Percentiles rank a stretch among this genome's conserved stretches.
These are phyloP conservation scores for Parasteatoda tepidariorum DNA, from an alignment of 1,140 invertebrate species.

Conservation along the genomic window DNA sequence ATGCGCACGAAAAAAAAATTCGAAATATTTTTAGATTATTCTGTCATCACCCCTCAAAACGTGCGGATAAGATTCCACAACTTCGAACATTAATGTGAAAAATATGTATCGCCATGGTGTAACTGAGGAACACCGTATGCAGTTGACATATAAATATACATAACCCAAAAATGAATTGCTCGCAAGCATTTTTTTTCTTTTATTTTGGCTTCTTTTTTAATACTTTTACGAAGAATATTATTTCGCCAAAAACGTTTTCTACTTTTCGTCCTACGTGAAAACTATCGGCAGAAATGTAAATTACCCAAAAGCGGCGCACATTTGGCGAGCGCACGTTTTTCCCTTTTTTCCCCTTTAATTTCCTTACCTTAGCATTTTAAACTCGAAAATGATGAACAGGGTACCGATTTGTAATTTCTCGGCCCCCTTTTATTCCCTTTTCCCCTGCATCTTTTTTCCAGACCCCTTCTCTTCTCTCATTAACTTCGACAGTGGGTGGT, in stretches of 20 bases:
- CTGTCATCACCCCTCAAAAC: not conserved
- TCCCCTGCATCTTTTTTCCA: not conserved
- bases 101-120: not conserved
- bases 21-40: not conserved
- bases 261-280: not conserved
- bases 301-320: conserved; percentile 17
- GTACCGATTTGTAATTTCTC: conserved; percentile 35
- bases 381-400: conserved; percentile 54
- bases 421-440: not conserved
- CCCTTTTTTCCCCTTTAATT: conserved; percentile 32
- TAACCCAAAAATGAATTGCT: not conserved
- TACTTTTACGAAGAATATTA: not conserved
- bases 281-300: conserved; percentile 39
- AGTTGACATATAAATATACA: not conserved
- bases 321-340: not conserved
- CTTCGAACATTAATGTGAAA: not conserved
- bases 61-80: not conserved
- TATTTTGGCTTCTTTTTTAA: not conserved
- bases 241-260: too few relatives aligned
- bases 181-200: not conserved
- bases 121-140: not conserved
- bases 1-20: not conserved
- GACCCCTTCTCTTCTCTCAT: conserved; percentile 17
- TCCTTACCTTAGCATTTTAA: conserved; percentile 58
- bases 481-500: conserved; percentile 41